Conservation (phyloP, 1,140 invertebrate genomes). For the Hylaeus anthracinus region DNA sequence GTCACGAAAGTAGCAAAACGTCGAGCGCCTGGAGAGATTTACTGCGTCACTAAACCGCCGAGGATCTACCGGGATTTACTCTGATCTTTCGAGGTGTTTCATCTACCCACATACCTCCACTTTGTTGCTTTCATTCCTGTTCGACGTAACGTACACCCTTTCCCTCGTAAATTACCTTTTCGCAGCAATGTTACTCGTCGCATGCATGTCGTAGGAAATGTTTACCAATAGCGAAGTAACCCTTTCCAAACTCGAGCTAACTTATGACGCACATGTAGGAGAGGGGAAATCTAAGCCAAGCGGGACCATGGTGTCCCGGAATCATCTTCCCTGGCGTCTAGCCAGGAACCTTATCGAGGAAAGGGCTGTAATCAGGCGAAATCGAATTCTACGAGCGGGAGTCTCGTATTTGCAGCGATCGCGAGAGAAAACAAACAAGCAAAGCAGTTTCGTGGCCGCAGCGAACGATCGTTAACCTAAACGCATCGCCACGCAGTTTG, state of each 20-base stretch:
- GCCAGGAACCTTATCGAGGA: conserved; percentile 13
- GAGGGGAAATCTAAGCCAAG: too few species aligned
- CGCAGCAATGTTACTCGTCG: too few species aligned
- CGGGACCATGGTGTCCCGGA: not conserved
- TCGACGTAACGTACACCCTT: not conserved
- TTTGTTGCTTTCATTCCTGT: conserved; percentile 19
- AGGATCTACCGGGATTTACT: not conserved
- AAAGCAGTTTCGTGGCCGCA: not conserved
- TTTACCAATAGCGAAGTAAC: too few species aligned
- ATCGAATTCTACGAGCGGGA: not conserved
- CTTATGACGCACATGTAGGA: too few species aligned
- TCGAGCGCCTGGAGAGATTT: not conserved
- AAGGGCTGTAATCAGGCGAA: not conserved
- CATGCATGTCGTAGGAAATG: too few species aligned
- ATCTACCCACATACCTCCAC: conserved; percentile 19
- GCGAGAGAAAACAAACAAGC: conserved; percentile 10
- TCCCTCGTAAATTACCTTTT: too few species aligned
- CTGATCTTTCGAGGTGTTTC: not conserved
- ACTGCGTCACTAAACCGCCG: not conserved
- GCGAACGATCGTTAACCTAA: not conserved
- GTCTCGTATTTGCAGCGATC: not conserved
- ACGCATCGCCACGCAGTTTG: not conserved
- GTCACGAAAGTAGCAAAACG: not conserved
- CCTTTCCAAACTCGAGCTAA: too few species aligned
- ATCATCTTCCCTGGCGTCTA: not conserved